Evolutionary conservation across 1,140 invertebrate genomes (phyloP), one percentile per base, ranked within the genome.

Genomic region (Lepidurus apus): DNA sequence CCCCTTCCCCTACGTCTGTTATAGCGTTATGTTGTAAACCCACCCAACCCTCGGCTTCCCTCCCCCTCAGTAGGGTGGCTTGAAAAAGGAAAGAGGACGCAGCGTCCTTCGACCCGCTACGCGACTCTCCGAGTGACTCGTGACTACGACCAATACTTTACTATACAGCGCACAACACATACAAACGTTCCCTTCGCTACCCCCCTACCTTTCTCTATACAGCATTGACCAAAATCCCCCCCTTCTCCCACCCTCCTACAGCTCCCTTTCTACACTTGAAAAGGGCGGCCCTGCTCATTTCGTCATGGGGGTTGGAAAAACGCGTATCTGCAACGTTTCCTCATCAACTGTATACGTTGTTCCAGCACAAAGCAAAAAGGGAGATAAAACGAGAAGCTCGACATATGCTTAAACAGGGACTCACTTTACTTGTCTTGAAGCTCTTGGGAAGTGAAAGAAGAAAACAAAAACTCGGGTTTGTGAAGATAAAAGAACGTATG

Each of bases 81-180:
- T n/a, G 53, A 7, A 21, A 65, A 65, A 21, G 53, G 53, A 65
- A 65, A 65, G 53, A 65, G 53, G 53, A 65, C 53, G 53, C 53
- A n/a, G 53, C 53, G 53, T 65, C 53, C 53, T 65, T 65, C 53
- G 53, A 65, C 53, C 53, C 53, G 53, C 53, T 65, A 65, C 53
- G 53, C 53, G 53, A 65, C 53, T 65, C 21, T 65, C 53, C 53
- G 53, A 65, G 53, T 65, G 53, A 65, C 53, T 65, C 53, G 53
- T 65, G 53, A 65, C 53, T 65, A 65, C 53, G 53, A 65, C 53
- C 53, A 65, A 65, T 65, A 65, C 53, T 65, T n/a, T 65, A 65
- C 53, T 65, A 65, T 65, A 65, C 53, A 65, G 53, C 53, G 53
- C 53, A 65, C 21, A 34, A 34, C 34, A 65, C 13, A 65, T 4